phyloP scores from a whole-genome alignment of 1,140 invertebrate species.

The Meloidogyne chitwoodi region DNA sequence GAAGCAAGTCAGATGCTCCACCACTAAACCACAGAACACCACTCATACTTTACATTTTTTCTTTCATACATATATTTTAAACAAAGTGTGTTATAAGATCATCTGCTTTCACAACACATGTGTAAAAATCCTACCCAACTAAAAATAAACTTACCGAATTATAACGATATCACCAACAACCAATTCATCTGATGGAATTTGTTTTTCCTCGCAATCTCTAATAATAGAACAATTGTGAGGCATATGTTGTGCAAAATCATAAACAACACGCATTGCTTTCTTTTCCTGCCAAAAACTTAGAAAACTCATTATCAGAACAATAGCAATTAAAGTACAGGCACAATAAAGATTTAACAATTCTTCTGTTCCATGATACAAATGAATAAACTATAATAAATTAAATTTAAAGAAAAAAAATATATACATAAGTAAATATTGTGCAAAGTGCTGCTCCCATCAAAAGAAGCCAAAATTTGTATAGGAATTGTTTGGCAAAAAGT shows the following conservation, averaged over 20 bases:
- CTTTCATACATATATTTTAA: no score
- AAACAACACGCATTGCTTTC: constrained; percentile 53
- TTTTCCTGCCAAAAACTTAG: constrained; percentile 58
- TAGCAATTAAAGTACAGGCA: constrained; percentile 51
- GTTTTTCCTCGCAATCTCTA: constrained; percentile 52
- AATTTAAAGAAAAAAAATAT: constrained; percentile 29
- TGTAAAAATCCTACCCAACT: neutral
- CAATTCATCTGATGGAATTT: constrained; percentile 46
- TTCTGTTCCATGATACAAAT: constrained; percentile 53
- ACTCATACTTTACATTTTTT: no score
- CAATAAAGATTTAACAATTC: constrained; percentile 57
- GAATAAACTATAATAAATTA: constrained; percentile 52
- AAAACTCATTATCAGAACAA: constrained; percentile 55
- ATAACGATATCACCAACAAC: constrained; percentile 55
- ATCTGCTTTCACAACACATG: constrained; percentile 14
- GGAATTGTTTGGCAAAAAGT: constrained; percentile 52
- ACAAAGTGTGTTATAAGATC: no score
- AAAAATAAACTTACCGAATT: constrained; percentile 26
- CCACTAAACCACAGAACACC: no score
- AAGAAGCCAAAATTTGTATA: constrained; percentile 59
- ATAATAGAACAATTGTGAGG: constrained; percentile 73
- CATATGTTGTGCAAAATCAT: constrained; percentile 48
- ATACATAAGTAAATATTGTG: constrained; percentile 10
- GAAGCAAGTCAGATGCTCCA: no score
- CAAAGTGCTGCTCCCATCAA: constrained; percentile 38